Base-by-base conservation (phyloP, 2,888 invertebrate genomes). In the Hipparchia semele region DNA sequence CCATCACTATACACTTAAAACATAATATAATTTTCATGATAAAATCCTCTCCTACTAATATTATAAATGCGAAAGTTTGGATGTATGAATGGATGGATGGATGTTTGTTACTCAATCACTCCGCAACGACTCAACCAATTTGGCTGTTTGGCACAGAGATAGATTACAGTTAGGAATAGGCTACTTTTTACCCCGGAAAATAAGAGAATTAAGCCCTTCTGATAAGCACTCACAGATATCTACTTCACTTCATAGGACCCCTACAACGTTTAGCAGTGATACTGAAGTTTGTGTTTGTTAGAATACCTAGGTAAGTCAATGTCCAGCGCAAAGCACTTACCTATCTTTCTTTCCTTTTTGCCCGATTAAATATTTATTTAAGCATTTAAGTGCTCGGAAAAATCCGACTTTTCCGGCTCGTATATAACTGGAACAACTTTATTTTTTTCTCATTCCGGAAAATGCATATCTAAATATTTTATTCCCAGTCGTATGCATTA, bases 211-310 rank as follows among this genome's bases (percentile, higher is more conserved):
- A 23, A 23, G 23, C 23, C 23, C 23, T 23, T 23, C 23, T 23
- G 23, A 23, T 23, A 23, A 23, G 23, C 23, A 23, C 23, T 23
- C 23, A 23, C 23, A 23, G 23, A 23, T 23, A 23, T 23, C 39
- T 39, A 39, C 39, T 1, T 39, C 39, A 33, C 4, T 60, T 33
- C 33, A n/a, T 6, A 54, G 6, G 45, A 6, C 61, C n/a, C 45
- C 45, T 45, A n/a, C 45, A 2, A 0, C 61, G 85, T 84, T 23
- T 84, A 86, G 46, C 9, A 49, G 3, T 13, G 5, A 33, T 23
- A 64, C 49, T 49, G 33, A 64, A 65, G 65, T 65, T 65, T 65
- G 65, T 8, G 65, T 53, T 51, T 53, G 12, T 51, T 12, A 12
- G 33, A 51, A 64, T 23, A 13, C 58, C 23, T 7, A 12, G 51